Base-by-base conservation (phyloP, 2,113 vertebrate species). In the Tylochromis polylepis region DNA sequence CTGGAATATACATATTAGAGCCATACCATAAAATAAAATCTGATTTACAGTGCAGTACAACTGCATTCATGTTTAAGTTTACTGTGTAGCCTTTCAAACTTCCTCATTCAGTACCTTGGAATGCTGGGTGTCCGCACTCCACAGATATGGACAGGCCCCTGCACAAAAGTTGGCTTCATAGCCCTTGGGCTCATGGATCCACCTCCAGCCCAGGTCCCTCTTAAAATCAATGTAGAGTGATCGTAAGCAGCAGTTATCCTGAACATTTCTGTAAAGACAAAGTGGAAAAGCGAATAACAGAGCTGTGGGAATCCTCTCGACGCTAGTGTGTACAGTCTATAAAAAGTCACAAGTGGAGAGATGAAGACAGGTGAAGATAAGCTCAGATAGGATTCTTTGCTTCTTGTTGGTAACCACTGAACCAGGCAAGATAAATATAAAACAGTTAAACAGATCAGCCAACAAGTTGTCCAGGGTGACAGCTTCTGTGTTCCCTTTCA, bases 121-220 rank as follows among this genome's bases (percentile, higher is more conserved):
- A 89, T 97, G 95, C 87, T 96, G 96, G 8, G 96, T 97, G 90
- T 97, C 96, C 0, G 96, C 94, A n/a, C 96, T 97, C 96, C 96
- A 97, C 34, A 97, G 91, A 93, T 97, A 97, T 1, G 96, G 96
- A 93, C 96, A 97, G 7, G 96, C 95, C 34, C 96, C 96, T 0
- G 96, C 96, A 79, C 96, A 97, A 90, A 96, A 97, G 91, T 97
- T 97, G 20, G 96, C 96, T 16, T 95, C 94, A 62, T 97, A 97
- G 36, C 96, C 96, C 79, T 96, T 96, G 5, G 96, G 96, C 81
- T 97, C 96, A 6, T 96, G 95, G 88, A 97, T 97, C 96, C 96
- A 97, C 85, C 91, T 94, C 96, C 96, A 97, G 62, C 95, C 96
- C 51, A 97, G 91, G 88, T 97, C 96, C 83, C 93, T 96, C 92